Base-by-base conservation (phyloP, 2,113 vertebrate species). In the Sceloporus undulatus region DNA sequence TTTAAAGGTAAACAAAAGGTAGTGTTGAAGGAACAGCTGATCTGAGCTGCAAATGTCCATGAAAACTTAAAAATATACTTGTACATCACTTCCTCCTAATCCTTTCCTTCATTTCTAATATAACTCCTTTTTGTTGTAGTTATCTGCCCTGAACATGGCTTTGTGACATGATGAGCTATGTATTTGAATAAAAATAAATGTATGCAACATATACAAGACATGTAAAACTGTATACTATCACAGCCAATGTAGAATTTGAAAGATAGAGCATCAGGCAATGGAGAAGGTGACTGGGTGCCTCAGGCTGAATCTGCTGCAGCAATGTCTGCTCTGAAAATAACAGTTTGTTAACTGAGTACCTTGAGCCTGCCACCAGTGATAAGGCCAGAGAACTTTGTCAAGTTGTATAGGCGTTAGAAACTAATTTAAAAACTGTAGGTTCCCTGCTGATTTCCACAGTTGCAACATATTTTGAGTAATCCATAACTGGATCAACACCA, bases 261-360 rank as follows among this genome's bases (percentile, higher is more conserved):
- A 52, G 29, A 88, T 56, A 10, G 56, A 66, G 66, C 40, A 56
- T 1, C 78, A 85, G 71, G 62, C 84, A 90, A 9, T 34, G 34
- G 76, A 90, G 86, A 93, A 94, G 85, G 86, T 91, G 82, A 89
- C 38, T 66, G 34, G 59, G 10, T 94, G 87, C 91, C 90, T 93
- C 29, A 52, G 84, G 88, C 87, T 92, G 75, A 85, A 19, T 29
- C 83, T 92, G 66, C 48, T 29, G 79, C 54, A 0, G 0, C 16
- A 6, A 9, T 29, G 13, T 70, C 68, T 25, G 71, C 82, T 89
- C 85, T 88, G 86, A 75, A 94, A 92, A 84, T 56, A 92, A 75
- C 73, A 87, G 34, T 90, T 94, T 88, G 25, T 82, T 76, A 23
- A 81, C 75, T 11, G 86, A 93, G 88, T 54, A 89, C n/a, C 75